A percentile compares a stretch with the other conserved stretches of the same genome.
phyloP scores from a whole-genome alignment of 35 echinoderm and acorn worm species.

The Apostichopus parvimensis region DNA sequence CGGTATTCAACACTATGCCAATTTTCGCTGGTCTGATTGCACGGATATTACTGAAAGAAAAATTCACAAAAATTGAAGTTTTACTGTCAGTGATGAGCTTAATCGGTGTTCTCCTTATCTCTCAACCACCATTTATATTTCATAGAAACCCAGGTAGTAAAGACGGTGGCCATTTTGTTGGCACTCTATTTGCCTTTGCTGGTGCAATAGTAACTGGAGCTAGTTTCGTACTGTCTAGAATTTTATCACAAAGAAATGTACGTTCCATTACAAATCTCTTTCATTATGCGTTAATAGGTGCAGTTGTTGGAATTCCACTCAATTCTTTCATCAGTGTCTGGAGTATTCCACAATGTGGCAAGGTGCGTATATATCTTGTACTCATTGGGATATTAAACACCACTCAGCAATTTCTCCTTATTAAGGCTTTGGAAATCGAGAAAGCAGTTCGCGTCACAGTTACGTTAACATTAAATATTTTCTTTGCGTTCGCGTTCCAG shows the following conservation, averaged over 20 bases:
- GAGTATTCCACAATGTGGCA: slow-evolving; percentile 16
- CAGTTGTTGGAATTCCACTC: not conserved
- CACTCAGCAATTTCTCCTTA: not conserved
- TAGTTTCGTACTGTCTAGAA: slow-evolving; percentile 20
- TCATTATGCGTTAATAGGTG: not conserved
- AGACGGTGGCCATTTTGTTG: not conserved
- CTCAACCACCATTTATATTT: slow-evolving; percentile 38
- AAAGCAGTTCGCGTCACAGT: slow-evolving; percentile 36
- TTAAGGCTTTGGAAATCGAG: slow-evolving; percentile 24
- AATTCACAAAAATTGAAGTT: slow-evolving; percentile 20
- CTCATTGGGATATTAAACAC: slow-evolving; percentile 16
- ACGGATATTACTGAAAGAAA: slow-evolving; percentile 4
- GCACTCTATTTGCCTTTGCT: not conserved
- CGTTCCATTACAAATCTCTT: not conserved
- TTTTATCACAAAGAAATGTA: slow-evolving; percentile 1
- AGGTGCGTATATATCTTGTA: not conserved
- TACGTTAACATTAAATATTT: slow-evolving; percentile 11
- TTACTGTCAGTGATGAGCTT: slow-evolving; percentile 10
- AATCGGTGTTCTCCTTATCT: not conserved
- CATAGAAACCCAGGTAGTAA: not conserved
- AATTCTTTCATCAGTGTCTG: not conserved
- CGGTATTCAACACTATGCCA: slow-evolving; percentile 45
- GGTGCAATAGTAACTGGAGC: slow-evolving; percentile 3
- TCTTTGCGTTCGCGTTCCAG: slow-evolving; percentile 1
- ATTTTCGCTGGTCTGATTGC: slow-evolving; percentile 12